Evolutionary conservation across 2,888 invertebrate species (phyloP).

Genomic region (Galerucella calmariensis): DNA sequence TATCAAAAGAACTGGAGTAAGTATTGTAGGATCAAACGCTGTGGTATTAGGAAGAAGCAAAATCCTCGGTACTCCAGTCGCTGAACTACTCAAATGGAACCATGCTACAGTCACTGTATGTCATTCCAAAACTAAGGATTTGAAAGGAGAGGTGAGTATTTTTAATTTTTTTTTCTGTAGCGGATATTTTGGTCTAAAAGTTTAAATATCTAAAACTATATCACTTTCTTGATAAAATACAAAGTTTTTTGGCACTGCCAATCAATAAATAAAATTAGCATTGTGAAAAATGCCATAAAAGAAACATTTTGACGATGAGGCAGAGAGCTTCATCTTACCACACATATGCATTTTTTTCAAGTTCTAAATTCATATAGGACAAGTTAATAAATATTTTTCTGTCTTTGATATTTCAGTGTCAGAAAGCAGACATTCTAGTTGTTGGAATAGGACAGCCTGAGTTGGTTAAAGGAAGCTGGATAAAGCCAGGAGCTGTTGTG

Average conservation of each 20-base stretch:
- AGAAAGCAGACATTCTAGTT: conserved; percentile 93
- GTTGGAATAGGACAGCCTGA: conserved; percentile 93
- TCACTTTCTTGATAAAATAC: no score
- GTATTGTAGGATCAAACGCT: conserved; percentile 84
- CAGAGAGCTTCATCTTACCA: no score
- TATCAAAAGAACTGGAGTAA: conserved; percentile 81
- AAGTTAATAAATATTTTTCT: conserved; percentile 2
- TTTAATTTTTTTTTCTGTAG: background rate
- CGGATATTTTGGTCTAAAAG: no score
- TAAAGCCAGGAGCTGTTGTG: conserved; percentile 97
- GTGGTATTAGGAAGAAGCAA: conserved; percentile 97
- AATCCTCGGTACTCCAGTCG: conserved; percentile 96
- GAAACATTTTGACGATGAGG: no score
- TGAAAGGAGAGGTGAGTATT: conserved; percentile 74
- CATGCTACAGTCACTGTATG: conserved; percentile 97
- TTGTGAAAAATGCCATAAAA: no score
- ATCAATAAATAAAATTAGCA: no score
- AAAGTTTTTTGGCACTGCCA: no score
- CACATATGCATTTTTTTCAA: no score
- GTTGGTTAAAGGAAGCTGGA: conserved; percentile 94
- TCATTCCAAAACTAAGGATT: conserved; percentile 91
- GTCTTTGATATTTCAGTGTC: conserved; percentile 56
- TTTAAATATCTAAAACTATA: no score
- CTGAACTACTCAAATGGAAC: conserved; percentile 95
- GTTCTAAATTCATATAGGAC: no score